A percentile compares a stretch with the other conserved stretches of the same genome.
phyloP scores from a whole-genome alignment of 1,140 invertebrate genomes.

The Hesperophylax magnus region DNA sequence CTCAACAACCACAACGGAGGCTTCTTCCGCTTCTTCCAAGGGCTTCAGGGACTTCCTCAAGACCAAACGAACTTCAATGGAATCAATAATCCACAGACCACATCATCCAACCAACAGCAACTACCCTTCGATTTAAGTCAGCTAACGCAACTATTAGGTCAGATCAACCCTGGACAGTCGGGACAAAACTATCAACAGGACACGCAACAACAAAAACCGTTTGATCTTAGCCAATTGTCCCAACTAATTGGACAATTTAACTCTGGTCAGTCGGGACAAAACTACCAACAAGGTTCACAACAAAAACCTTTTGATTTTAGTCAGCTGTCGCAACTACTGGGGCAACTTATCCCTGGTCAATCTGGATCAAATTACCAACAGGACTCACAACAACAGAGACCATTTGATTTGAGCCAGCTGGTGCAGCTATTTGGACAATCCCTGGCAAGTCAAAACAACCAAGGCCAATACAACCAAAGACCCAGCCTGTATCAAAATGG shows the following conservation, averaged over 20 bases:
- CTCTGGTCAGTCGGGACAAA: not conserved
- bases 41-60: conserved; percentile 58
- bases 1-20: conserved; percentile 90
- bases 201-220: not conserved
- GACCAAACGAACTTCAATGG: conserved; percentile 13
- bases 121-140: too few relatives aligned
- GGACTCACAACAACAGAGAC: conserved; percentile 35
- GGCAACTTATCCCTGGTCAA: conserved; percentile 8
- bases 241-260: too few relatives aligned
- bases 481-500: conserved; percentile 13
- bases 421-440: conserved; percentile 39
- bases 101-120: not conserved
- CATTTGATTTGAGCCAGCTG: conserved; percentile 33
- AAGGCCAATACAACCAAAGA: conserved; percentile 42
- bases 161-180: too few relatives aligned
- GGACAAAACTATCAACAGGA: conserved; percentile 1
- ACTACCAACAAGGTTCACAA: conserved; percentile 8
- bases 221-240: too few relatives aligned
- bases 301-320: conserved; percentile 39
- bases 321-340: conserved; percentile 40
- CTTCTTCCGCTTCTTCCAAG: conserved; percentile 84
- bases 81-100: not conserved
- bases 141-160: too few relatives aligned
- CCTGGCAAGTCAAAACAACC: conserved; percentile 5
- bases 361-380: conserved; percentile 3